Conservation (phyloP, 2,888 invertebrate genomes). For the Endotricha flammealis region DNA sequence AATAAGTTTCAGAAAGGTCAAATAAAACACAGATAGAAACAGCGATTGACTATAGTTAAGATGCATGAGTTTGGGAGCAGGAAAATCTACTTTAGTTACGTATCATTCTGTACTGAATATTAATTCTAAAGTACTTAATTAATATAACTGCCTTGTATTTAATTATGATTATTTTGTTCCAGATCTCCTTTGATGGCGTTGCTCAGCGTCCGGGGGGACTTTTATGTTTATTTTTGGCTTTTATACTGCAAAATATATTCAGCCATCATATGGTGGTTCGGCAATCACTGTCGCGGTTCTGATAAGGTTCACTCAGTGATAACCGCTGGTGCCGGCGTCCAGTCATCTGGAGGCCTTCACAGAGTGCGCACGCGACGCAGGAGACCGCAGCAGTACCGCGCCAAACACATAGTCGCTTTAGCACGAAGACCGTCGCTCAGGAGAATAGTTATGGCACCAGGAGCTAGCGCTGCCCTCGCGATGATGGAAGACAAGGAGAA, state of each 20-base stretch:
- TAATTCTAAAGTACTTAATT: too few species aligned
- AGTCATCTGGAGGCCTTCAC: slow-evolving; percentile 64
- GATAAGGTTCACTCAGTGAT: slow-evolving; percentile 73
- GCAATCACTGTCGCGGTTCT: slow-evolving; percentile 68
- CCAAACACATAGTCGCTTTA: slow-evolving; percentile 62
- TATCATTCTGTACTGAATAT: too few species aligned
- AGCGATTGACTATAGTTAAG: too few species aligned
- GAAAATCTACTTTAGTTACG: too few species aligned
- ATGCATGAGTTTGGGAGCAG: too few species aligned
- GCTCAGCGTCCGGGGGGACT: slow-evolving; percentile 60
- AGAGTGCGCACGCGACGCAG: slow-evolving; percentile 72
- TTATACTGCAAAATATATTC: slow-evolving; percentile 68
- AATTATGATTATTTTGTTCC: slow-evolving; percentile 39
- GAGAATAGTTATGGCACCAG: slow-evolving; percentile 77
- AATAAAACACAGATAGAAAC: too few species aligned
- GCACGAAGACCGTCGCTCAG: slow-evolving; percentile 65
- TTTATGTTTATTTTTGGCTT: slow-evolving; percentile 62
- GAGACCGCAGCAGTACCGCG: slow-evolving; percentile 48
- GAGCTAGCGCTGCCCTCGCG: slow-evolving; percentile 72
- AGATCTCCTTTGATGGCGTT: slow-evolving; percentile 72
- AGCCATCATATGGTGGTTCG: slow-evolving; percentile 64
- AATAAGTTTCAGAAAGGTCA: too few species aligned
- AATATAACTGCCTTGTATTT: too few species aligned
- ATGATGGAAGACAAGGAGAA: slow-evolving; percentile 77
- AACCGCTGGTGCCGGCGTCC: slow-evolving; percentile 56